phyloP scores from a whole-genome alignment of 2,113 vertebrate genomes.

The Xenopus laevis region DNA sequence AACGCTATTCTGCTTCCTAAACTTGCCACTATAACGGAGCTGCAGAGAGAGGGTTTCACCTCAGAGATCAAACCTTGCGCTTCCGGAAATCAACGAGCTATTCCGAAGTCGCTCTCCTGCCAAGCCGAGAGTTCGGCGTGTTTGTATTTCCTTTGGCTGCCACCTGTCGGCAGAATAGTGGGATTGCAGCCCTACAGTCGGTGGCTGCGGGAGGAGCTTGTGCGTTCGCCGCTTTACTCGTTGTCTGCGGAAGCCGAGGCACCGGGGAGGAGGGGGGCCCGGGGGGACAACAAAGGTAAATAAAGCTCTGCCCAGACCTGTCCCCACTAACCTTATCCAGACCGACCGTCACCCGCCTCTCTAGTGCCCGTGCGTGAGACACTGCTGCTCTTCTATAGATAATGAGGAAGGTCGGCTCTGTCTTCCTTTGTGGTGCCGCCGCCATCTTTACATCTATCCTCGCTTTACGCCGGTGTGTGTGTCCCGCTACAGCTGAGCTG shows the following conservation, averaged over 20 bases:
- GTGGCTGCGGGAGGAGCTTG: slow-evolving; percentile 17
- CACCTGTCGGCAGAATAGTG: slow-evolving; percentile 1
- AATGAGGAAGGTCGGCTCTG: neutral
- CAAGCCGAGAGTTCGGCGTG: neutral
- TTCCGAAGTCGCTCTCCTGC: neutral
- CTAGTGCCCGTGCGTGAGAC: no score
- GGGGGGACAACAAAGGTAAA: slow-evolving; percentile 35
- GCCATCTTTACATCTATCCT: neutral
- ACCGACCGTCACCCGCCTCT: no score
- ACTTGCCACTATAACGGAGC: no score
- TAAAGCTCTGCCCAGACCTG: neutral
- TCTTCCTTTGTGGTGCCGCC: slow-evolving; percentile 7
- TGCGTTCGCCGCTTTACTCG: slow-evolving; percentile 22
- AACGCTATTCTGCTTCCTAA: no score
- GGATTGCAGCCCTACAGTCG: neutral
- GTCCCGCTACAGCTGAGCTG: neutral
- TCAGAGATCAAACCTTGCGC: neutral
- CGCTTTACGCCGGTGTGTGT: no score
- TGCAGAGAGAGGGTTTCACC: no score
- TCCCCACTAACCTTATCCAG: neutral
- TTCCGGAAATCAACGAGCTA: slow-evolving; percentile 15
- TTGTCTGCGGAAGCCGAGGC: slow-evolving; percentile 37
- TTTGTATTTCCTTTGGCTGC: neutral
- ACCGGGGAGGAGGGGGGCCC: slow-evolving; percentile 21
- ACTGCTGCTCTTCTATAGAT: neutral